These are phyloP conservation scores for Zaprionus obscuricornis DNA, from an alignment of 2,888 invertebrate genomes.

Conservation along the genomic window DNA sequence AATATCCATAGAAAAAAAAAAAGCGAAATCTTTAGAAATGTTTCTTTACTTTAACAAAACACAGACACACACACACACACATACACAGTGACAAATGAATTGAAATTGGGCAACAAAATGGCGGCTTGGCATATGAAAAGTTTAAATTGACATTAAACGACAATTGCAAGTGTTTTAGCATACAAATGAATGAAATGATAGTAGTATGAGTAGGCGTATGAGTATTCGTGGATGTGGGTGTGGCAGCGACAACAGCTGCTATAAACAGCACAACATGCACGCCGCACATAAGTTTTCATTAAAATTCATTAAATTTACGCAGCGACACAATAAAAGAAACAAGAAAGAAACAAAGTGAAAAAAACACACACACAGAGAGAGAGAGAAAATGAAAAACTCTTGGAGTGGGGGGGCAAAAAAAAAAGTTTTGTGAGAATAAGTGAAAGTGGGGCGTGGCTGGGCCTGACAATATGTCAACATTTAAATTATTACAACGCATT, in stretches of 20 bases:
- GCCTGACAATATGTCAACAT: conserved; percentile 70
- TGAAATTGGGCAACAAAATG: conserved; percentile 39
- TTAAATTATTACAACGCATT: conserved; percentile 68
- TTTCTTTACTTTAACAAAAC: not conserved
- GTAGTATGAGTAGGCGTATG: not conserved
- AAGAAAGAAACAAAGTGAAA: conserved; percentile 1
- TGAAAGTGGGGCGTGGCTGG: conserved; percentile 27
- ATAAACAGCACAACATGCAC: conserved; percentile 21
- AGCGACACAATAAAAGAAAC: conserved; percentile 53
- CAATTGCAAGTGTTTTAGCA: conserved; percentile 50
- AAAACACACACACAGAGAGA: conserved; percentile 2
- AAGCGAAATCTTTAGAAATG: conserved; percentile 26
- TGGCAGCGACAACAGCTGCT: conserved; percentile 42
- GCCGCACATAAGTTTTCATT: conserved; percentile 64
- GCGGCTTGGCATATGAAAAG: conserved; percentile 46
- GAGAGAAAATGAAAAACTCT: conserved; percentile 8
- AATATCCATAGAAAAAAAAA: conserved; percentile 19
- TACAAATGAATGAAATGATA: conserved; percentile 13
- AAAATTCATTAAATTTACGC: conserved; percentile 71
- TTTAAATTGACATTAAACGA: conserved; percentile 61
- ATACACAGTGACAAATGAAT: conserved; percentile 10
- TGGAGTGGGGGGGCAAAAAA: conserved; percentile 2
- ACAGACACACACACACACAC: conserved; percentile 1
- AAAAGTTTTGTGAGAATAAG: conserved; percentile 35
- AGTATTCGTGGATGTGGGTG: not conserved